Percentiles rank a stretch among this genome's conserved stretches.
Conservation (phyloP, 2,113 vertebrate genomes). For the Cebidichthys violaceus region DNA sequence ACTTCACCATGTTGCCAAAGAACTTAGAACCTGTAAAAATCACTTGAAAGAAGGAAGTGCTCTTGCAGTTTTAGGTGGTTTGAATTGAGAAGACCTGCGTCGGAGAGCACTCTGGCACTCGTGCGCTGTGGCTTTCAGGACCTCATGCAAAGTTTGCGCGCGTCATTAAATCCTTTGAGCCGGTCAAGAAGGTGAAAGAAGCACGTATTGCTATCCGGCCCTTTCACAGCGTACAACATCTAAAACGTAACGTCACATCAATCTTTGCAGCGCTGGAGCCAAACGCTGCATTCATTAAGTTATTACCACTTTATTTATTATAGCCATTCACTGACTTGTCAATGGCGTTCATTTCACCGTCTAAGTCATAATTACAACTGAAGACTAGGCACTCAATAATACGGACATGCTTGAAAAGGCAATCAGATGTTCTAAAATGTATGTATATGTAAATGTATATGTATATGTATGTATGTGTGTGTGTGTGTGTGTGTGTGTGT, state of each 20-base stretch:
- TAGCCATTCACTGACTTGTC: neutral
- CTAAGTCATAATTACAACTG: neutral
- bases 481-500: too few relatives aligned
- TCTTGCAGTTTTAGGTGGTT: neutral
- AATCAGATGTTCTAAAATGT: neutral
- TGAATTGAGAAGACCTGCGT: neutral
- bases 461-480: too few relatives aligned
- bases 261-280: neutral
- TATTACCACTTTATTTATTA: neutral
- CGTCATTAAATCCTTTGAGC: neutral
- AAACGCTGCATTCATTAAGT: neutral
- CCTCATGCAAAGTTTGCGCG: neutral
- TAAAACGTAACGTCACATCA: neutral
- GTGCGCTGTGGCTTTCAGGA: constrained; percentile 5
- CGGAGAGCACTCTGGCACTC: neutral
- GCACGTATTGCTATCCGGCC: neutral
- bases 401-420: neutral
- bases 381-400: too few relatives aligned
- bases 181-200: neutral
- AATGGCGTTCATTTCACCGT: neutral
- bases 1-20: neutral
- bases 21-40: constrained; percentile 17
- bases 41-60: neutral
- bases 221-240: neutral
- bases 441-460: too few relatives aligned